Evolutionary conservation across 2,888 invertebrate genomes (phyloP).

Genomic region (Tholera decimalis): DNA sequence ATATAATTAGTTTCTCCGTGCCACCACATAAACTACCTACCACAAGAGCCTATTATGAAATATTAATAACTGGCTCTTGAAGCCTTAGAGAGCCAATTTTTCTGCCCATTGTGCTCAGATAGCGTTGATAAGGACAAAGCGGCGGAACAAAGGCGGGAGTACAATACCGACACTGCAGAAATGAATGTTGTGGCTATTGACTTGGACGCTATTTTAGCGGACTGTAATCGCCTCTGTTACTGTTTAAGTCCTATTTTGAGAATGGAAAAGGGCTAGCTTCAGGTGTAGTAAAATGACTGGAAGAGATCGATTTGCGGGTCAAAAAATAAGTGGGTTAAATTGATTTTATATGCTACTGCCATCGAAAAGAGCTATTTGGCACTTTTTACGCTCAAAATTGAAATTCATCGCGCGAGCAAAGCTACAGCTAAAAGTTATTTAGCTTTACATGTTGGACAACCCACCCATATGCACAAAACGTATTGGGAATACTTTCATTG

Average conservation of each 20-base stretch:
- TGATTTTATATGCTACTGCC: too few relatives aligned
- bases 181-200: conserved; percentile 60
- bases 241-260: conserved; percentile 41
- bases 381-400: too few relatives aligned
- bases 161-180: conserved; percentile 67
- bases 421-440: too few relatives aligned
- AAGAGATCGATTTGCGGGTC: too few relatives aligned
- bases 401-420: too few relatives aligned
- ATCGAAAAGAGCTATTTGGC: too few relatives aligned
- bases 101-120: conserved; percentile 81
- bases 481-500: too few relatives aligned
- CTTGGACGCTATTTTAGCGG: conserved; percentile 58
- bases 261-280: conserved; percentile 2
- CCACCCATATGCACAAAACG: too few relatives aligned
- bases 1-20: conserved; percentile 65
- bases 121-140: conserved; percentile 80
- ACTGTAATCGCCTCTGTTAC: conserved; percentile 57
- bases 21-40: conserved; percentile 39
- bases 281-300: background rate
- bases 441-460: too few relatives aligned
- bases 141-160: conserved; percentile 59
- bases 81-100: conserved; percentile 87
- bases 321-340: too few relatives aligned
- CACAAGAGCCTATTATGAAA: conserved; percentile 78
- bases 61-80: conserved; percentile 81